Conservation (phyloP, 2,797 vertebrate species). For the Antrozous pallidus region DNA sequence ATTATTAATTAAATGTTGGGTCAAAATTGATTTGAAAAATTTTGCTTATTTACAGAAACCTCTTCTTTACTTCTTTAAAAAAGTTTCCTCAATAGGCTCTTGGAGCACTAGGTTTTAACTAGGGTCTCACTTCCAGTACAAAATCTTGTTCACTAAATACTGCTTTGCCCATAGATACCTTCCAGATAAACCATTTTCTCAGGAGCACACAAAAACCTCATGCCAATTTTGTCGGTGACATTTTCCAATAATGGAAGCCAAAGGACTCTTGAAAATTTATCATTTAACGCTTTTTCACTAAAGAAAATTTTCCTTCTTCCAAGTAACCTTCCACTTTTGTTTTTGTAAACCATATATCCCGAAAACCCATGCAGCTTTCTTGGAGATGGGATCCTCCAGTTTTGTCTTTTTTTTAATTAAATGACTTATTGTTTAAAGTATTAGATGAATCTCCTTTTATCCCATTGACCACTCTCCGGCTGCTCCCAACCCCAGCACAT, state of each 20-base stretch:
- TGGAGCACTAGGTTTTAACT: neutral
- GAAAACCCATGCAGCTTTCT: neutral
- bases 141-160: neutral
- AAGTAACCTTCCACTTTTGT: neutral
- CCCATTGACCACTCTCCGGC: no score
- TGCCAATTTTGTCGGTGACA: neutral
- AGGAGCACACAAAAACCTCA: neutral
- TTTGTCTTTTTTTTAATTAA: neutral
- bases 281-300: neutral
- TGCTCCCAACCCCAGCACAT: no score
- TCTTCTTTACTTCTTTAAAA: neutral
- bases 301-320: neutral
- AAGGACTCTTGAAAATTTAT: neutral
- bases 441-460: no score
- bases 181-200: neutral
- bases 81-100: neutral
- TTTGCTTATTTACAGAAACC: constrained; percentile 9
- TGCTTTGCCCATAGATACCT: neutral
- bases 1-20: constrained; percentile 21
- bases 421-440: no score
- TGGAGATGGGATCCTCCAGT: neutral
- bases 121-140: neutral
- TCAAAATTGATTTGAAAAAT: neutral
- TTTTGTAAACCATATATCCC: neutral
- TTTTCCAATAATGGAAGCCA: neutral